A percentile compares a stretch with the other conserved stretches of the same genome.
phyloP scores from a whole-genome alignment of 2,113 vertebrate species.

The Xenopus borealis region DNA sequence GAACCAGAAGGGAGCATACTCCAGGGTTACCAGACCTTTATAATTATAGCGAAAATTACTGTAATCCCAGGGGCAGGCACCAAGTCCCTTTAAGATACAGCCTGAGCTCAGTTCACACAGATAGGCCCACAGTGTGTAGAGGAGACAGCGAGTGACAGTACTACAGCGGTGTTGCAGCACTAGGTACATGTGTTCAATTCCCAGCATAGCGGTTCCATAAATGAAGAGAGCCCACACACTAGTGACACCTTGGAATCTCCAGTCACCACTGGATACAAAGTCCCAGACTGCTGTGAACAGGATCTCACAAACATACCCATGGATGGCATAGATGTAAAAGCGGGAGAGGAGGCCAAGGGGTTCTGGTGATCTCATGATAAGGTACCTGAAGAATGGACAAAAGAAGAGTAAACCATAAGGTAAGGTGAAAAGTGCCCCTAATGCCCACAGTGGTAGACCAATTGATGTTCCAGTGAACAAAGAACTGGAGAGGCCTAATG shows the following conservation, averaged over 20 bases:
- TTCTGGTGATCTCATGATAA: not conserved
- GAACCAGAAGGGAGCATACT: slow-evolving; percentile 52
- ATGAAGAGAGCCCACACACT: slow-evolving; percentile 56
- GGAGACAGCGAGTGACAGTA: slow-evolving; percentile 18
- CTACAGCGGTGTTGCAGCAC: slow-evolving; percentile 11
- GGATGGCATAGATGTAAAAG: slow-evolving; percentile 56
- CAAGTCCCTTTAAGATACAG: slow-evolving; percentile 28
- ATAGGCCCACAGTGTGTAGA: slow-evolving; percentile 53
- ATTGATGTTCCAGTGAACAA: too few species aligned
- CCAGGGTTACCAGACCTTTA: slow-evolving; percentile 52
- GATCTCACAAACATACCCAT: slow-evolving; percentile 53
- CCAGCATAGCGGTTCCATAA: slow-evolving; percentile 49
- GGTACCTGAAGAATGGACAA: not conserved
- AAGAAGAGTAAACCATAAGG: not conserved
- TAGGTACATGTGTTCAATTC: slow-evolving; percentile 49
- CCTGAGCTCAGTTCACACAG: slow-evolving; percentile 52
- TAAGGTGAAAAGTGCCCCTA: not conserved
- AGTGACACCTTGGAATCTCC: slow-evolving; percentile 49
- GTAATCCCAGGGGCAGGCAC: slow-evolving; percentile 57
- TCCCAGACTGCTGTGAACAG: slow-evolving; percentile 51
- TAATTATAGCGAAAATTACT: slow-evolving; percentile 46
- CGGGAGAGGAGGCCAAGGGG: slow-evolving; percentile 46
- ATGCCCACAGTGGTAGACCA: too few species aligned
- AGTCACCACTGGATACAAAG: slow-evolving; percentile 44
- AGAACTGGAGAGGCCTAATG: too few species aligned